A percentile compares a stretch with the other conserved stretches of the same genome.
phyloP scores from a whole-genome alignment of 2,113 vertebrate genomes.

The Papio anubis region DNA sequence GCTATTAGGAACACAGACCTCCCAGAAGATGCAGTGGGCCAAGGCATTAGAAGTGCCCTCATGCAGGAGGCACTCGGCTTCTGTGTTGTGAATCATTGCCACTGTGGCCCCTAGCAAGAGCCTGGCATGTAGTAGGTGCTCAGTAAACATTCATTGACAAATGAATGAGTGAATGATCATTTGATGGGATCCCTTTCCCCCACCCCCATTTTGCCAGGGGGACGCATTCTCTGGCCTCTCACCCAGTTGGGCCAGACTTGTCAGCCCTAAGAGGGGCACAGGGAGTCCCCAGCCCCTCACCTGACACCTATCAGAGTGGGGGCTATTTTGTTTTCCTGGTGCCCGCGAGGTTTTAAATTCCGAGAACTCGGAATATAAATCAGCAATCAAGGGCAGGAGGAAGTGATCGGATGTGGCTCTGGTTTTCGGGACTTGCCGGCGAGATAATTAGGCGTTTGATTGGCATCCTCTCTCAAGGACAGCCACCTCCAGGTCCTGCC shows the following conservation, averaged over 20 bases:
- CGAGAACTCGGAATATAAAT: constrained; percentile 17
- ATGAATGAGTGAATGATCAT: not conserved
- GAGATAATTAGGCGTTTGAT: constrained; percentile 64
- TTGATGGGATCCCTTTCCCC: not conserved
- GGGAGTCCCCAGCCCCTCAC: not conserved
- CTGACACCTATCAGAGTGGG: not conserved
- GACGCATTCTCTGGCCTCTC: not conserved
- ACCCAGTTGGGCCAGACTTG: not conserved
- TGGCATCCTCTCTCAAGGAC: constrained; percentile 57
- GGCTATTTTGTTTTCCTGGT: not conserved
- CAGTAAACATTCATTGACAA: not conserved
- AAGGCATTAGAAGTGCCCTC: not conserved
- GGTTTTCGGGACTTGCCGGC: not conserved
- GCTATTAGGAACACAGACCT: not conserved
- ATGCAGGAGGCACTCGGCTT: not conserved
- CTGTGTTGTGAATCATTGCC: not conserved
- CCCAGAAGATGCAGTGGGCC: not conserved
- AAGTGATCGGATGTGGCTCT: constrained; percentile 42
- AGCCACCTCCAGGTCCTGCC: constrained; percentile 9
- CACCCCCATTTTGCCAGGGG: not conserved
- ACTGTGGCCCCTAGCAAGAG: not conserved
- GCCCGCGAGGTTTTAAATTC: not conserved
- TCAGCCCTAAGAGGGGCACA: not conserved
- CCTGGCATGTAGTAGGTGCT: not conserved
- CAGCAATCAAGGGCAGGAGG: constrained; percentile 64